These are phyloP conservation scores for Lepus europaeus DNA, from an alignment of 2,113 vertebrate genomes.

Conservation along the genomic window DNA sequence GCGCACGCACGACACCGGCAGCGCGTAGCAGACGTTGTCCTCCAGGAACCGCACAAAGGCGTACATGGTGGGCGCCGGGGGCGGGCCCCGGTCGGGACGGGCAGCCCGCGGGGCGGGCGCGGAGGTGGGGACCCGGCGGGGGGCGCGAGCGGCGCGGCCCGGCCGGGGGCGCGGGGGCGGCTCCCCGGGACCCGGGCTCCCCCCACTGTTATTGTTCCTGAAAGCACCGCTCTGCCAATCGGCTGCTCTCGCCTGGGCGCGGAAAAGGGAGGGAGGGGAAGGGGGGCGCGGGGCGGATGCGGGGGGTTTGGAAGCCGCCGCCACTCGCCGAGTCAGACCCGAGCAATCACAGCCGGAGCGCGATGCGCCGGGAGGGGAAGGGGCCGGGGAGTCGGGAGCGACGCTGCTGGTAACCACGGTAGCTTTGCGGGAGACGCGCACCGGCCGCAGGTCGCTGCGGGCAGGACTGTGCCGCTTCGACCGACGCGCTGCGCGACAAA, in stretches of 20 bases:
- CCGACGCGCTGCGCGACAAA: constrained; percentile 36
- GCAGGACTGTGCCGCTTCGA: constrained; percentile 23
- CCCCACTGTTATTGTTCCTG: constrained; percentile 84
- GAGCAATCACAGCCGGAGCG: constrained; percentile 84
- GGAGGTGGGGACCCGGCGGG: constrained; percentile 70
- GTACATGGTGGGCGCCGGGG: constrained; percentile 92
- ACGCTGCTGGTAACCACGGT: not conserved
- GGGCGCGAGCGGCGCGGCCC: constrained; percentile 43
- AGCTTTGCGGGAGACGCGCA: constrained; percentile 28
- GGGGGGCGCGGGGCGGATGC: constrained; percentile 70
- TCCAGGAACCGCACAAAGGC: constrained; percentile 97
- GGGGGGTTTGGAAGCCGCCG: constrained; percentile 78
- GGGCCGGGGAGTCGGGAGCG: not conserved
- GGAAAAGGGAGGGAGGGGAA: constrained; percentile 75
- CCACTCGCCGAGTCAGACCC: constrained; percentile 81
- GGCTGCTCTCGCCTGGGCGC: constrained; percentile 85
- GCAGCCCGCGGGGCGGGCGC: constrained; percentile 62
- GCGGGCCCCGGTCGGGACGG: constrained; percentile 63
- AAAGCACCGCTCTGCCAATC: constrained; percentile 84
- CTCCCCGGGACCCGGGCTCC: constrained; percentile 78
- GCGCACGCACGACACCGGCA: constrained; percentile 94
- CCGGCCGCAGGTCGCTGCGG: not conserved
- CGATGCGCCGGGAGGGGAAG: constrained; percentile 55
- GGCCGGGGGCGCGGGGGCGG: constrained; percentile 67
- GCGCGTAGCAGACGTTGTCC: constrained; percentile 97